A percentile compares a stretch with the other conserved stretches of the same genome.
phyloP scores from a whole-genome alignment of 2,113 vertebrate species.

The Chiloscyllium plagiosum region DNA sequence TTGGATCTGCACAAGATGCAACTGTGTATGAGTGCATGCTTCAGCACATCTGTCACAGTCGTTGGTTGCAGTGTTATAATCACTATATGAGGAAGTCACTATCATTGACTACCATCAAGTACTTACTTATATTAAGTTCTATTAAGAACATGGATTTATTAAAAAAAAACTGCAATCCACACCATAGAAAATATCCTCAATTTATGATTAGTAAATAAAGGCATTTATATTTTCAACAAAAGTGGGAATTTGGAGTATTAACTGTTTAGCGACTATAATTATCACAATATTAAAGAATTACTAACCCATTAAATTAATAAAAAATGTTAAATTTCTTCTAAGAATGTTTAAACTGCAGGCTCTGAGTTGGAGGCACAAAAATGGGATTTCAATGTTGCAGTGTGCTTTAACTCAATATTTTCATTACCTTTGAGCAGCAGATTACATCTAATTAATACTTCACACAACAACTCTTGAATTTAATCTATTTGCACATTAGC shows the following conservation, averaged over 20 bases:
- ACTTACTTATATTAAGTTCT: neutral
- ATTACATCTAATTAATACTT: neutral
- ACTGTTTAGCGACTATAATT: neutral
- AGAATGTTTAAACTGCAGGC: neutral
- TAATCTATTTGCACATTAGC: neutral
- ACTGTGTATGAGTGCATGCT: neutral
- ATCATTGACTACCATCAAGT: neutral
- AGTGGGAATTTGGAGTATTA: neutral
- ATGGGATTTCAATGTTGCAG: neutral
- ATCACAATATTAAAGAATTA: neutral
- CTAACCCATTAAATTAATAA: neutral
- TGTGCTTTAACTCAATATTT: neutral
- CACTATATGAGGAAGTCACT: neutral
- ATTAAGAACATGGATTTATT: neutral
- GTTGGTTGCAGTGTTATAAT: neutral
- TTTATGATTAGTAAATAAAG: neutral
- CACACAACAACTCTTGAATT: neutral
- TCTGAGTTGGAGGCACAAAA: neutral
- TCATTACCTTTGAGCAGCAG: neutral
- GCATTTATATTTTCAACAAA: neutral
- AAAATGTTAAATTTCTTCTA: neutral
- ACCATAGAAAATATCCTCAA: neutral
- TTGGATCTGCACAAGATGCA: neutral
- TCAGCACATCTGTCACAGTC: neutral
- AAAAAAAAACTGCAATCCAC: neutral